phyloP scores from a whole-genome alignment of 2,113 vertebrate genomes.

The Anseranas semipalmata region DNA sequence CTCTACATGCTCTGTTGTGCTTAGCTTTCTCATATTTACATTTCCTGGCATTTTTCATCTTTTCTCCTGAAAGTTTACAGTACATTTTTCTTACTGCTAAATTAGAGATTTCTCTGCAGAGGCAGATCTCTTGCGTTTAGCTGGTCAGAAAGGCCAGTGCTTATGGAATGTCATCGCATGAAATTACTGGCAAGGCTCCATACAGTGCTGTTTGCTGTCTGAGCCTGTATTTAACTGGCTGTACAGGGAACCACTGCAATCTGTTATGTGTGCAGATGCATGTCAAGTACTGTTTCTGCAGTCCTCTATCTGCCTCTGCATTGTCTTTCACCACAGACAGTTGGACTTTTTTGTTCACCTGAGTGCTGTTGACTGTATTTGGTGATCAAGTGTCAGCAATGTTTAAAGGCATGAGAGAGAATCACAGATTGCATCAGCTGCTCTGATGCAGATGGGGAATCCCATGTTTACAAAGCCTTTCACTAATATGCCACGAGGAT shows the following conservation, averaged over 20 bases:
- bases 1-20: neutral
- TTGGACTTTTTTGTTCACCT: neutral
- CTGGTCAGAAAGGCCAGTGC: neutral
- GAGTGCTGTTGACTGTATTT: neutral
- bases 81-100: neutral
- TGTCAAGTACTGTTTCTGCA: neutral
- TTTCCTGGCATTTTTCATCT: neutral
- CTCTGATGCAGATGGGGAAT: neutral
- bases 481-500: neutral
- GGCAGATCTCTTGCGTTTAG: neutral
- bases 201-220: neutral
- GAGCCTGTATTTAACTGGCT: neutral
- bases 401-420: neutral
- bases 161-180: neutral
- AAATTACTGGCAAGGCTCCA: neutral
- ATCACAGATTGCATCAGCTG: neutral
- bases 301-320: neutral
- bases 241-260: neutral
- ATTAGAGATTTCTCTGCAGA: neutral
- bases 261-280: neutral
- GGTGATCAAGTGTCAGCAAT: neutral
- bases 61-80: neutral
- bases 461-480: neutral
- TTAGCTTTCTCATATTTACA: neutral
- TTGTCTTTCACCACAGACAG: neutral